Evolutionary conservation across 2,888 invertebrate genomes (phyloP).

Genomic region (Andricus quercusramuli): DNA sequence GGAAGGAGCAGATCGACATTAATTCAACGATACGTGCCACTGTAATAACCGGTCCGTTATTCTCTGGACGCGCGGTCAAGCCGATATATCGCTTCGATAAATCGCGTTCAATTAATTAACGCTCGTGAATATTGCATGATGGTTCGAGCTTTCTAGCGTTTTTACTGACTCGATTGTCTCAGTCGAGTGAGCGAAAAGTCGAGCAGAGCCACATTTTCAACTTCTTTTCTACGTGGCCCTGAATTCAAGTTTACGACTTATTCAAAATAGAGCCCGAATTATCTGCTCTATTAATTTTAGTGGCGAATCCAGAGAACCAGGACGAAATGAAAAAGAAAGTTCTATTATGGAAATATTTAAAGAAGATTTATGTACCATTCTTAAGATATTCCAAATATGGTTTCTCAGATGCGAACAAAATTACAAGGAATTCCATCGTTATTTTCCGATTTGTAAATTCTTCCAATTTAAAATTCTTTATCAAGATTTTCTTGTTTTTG

Average conservation of each 20-base stretch:
- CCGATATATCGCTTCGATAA: conserved; percentile 25
- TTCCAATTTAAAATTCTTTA: too few species aligned
- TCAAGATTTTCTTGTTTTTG: too few species aligned
- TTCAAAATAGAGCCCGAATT: conserved; percentile 10
- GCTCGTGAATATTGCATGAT: conserved; percentile 40
- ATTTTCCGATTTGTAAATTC: too few species aligned
- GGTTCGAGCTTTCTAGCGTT: conserved; percentile 30
- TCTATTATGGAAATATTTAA: neutral
- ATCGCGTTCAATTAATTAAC: conserved; percentile 41
- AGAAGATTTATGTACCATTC: conserved; percentile 9
- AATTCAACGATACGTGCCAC: conserved; percentile 33
- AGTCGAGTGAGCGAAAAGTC: conserved; percentile 16
- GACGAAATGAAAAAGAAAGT: conserved; percentile 1
- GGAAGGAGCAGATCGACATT: conserved; percentile 26
- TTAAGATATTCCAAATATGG: neutral
- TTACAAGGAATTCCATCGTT: neutral
- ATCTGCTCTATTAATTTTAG: conserved; percentile 28
- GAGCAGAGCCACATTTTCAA: neutral
- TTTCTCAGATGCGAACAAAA: neutral
- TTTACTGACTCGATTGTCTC: conserved; percentile 32
- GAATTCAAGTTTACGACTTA: conserved; percentile 19
- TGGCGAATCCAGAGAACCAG: neutral
- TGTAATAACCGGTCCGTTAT: conserved; percentile 39
- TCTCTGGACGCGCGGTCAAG: conserved; percentile 4
- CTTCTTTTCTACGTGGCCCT: neutral